phyloP scores from a whole-genome alignment of 1,140 invertebrate genomes.

The Hydropsyche tenuis region DNA sequence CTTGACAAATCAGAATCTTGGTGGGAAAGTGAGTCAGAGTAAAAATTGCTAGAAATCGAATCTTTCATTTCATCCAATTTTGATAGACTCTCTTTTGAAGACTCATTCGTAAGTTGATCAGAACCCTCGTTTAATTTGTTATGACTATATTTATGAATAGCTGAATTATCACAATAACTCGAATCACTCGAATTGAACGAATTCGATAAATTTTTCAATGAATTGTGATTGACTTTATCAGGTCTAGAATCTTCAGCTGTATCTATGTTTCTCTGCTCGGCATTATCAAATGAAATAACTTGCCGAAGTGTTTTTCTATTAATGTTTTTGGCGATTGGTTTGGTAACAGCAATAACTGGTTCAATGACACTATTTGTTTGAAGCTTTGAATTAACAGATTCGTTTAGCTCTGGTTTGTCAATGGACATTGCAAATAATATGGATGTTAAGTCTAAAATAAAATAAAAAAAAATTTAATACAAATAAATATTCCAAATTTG shows the following conservation, averaged over 20 bases:
- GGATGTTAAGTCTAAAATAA: slow-evolving; percentile 73
- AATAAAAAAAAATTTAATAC: slow-evolving; percentile 40
- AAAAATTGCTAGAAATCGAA: slow-evolving; percentile 60
- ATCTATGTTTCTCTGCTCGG: slow-evolving; percentile 56
- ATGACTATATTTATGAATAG: too few species aligned
- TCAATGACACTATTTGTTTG: slow-evolving; percentile 56
- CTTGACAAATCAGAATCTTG: slow-evolving; percentile 58
- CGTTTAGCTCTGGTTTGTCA: slow-evolving; percentile 83
- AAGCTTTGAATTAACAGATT: slow-evolving; percentile 56
- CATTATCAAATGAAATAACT: slow-evolving; percentile 62
- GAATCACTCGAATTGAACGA: too few species aligned
- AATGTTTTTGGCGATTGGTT: slow-evolving; percentile 56
- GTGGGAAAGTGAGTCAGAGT: slow-evolving; percentile 54
- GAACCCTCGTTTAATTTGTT: neutral
- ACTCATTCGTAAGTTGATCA: slow-evolving; percentile 56
- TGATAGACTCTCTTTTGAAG: slow-evolving; percentile 58
- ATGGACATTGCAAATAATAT: slow-evolving; percentile 91
- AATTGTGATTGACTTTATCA: too few species aligned
- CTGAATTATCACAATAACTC: too few species aligned
- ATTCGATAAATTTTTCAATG: too few species aligned
- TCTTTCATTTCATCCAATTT: slow-evolving; percentile 62
- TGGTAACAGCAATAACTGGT: slow-evolving; percentile 63
- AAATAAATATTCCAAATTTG: slow-evolving; percentile 42
- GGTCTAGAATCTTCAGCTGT: slow-evolving; percentile 46
- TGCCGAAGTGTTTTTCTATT: slow-evolving; percentile 59